Percentiles rank a stretch among this genome's conserved stretches.
phyloP scores from a whole-genome alignment of 2,797 vertebrate genomes.

The Acanthopagrus latus region DNA sequence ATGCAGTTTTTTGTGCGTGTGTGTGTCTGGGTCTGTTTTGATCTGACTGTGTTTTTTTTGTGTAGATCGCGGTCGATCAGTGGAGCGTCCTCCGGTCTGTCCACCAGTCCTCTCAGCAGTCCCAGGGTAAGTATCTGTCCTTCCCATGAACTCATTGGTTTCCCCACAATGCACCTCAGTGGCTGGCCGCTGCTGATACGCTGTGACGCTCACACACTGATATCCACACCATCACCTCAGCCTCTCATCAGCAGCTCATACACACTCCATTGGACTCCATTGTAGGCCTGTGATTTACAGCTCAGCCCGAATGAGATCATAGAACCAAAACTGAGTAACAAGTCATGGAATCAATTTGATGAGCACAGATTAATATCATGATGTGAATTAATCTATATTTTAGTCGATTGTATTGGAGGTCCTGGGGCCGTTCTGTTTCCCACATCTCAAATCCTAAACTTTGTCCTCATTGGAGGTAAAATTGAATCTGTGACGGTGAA shows the following conservation, averaged over 20 bases:
- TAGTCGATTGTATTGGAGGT: too few relatives aligned
- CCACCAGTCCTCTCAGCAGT: slow-evolving; percentile 97
- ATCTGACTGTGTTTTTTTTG: slow-evolving; percentile 26
- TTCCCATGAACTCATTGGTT: slow-evolving; percentile 8
- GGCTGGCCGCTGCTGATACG: slow-evolving; percentile 50
- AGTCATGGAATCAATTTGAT: not conserved
- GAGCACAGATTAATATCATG: too few relatives aligned
- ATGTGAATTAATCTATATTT: too few relatives aligned
- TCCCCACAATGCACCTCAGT: slow-evolving; percentile 67
- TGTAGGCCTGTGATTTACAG: slow-evolving; percentile 26
- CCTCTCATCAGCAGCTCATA: slow-evolving; percentile 42
- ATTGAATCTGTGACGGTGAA: too few relatives aligned
- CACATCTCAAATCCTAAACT: too few relatives aligned
- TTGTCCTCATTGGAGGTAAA: too few relatives aligned
- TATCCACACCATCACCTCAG: slow-evolving; percentile 12
- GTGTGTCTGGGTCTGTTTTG: slow-evolving; percentile 5
- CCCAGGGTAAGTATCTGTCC: slow-evolving; percentile 91
- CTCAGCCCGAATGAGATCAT: not conserved
- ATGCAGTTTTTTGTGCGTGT: not conserved
- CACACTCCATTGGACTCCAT: slow-evolving; percentile 31
- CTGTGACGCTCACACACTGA: slow-evolving; percentile 9
- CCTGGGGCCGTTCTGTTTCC: too few relatives aligned
- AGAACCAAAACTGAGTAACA: not conserved
- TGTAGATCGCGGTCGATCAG: slow-evolving; percentile 95
- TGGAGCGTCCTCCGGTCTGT: slow-evolving; percentile 94